Evolutionary conservation across 2,888 invertebrate species (phyloP).

Genomic region (Tricholauxania praeusta): DNA sequence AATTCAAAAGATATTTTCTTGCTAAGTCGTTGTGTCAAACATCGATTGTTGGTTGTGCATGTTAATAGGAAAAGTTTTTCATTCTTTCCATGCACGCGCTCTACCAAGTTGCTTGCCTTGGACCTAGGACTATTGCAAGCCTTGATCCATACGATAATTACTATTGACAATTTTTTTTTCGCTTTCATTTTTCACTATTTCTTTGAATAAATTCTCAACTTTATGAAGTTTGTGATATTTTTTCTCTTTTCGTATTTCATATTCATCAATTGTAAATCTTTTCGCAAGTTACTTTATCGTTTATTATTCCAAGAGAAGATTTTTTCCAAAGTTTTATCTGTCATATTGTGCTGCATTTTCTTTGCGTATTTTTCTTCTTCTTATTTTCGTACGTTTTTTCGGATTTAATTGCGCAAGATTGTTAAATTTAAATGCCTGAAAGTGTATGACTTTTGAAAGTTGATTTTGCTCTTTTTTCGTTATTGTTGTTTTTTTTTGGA

Average conservation of each 20-base stretch:
- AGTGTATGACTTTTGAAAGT: constrained; percentile 6
- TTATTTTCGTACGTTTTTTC: neutral
- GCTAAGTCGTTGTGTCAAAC: constrained; percentile 10
- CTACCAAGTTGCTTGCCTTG: too few relatives aligned
- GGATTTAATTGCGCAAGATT: too few relatives aligned
- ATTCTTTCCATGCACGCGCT: too few relatives aligned
- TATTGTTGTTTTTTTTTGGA: too few relatives aligned
- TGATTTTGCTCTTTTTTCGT: neutral
- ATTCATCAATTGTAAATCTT: constrained; percentile 16
- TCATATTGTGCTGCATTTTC: too few relatives aligned
- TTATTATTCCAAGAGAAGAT: too few relatives aligned
- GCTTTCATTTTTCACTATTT: neutral
- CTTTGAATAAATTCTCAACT: neutral
- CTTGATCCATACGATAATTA: constrained; percentile 21
- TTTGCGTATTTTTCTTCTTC: neutral
- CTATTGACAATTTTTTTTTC: constrained; percentile 24
- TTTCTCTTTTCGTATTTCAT: neutral
- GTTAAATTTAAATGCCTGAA: neutral
- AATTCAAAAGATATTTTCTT: constrained; percentile 11
- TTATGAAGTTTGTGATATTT: neutral
- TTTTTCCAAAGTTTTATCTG: too few relatives aligned
- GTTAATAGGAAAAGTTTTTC: constrained; percentile 39
- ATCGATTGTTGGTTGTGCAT: constrained; percentile 24
- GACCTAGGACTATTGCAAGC: neutral
- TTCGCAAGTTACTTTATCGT: too few relatives aligned